A percentile compares a stretch with the other conserved stretches of the same genome.
Evolutionary conservation across 92 coral and sea anemone species (phyloP).

Genomic region (Nematostella vectensis): DNA sequence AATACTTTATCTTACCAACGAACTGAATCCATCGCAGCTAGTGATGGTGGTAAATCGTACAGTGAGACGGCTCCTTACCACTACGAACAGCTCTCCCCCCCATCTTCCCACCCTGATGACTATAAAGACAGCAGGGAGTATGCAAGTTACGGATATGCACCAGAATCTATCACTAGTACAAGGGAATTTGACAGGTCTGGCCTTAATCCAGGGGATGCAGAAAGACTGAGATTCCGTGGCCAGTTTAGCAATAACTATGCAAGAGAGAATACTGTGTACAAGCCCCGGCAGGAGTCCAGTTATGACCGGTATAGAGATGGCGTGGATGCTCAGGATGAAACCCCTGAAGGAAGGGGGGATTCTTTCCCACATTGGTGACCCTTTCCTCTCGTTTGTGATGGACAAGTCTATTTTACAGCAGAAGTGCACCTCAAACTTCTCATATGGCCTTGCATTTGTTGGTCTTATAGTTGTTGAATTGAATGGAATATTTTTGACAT

Average conservation of each 20-base stretch:
- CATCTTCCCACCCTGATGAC: slow-evolving; percentile 44
- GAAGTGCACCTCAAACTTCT: no score
- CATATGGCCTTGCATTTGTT: no score
- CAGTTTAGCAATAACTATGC: slow-evolving; percentile 27
- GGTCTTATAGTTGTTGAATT: no score
- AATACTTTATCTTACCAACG: neutral
- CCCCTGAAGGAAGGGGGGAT: neutral
- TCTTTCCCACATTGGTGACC: neutral
- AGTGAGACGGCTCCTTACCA: slow-evolving; percentile 28
- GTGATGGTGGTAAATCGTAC: neutral
- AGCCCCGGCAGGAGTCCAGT: neutral
- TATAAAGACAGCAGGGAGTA: slow-evolving; percentile 29
- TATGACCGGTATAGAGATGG: neutral
- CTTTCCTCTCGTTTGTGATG: no score
- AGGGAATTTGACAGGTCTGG: slow-evolving; percentile 24
- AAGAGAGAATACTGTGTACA: neutral
- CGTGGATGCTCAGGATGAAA: neutral
- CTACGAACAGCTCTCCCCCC: slow-evolving; percentile 80
- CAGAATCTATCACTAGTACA: slow-evolving; percentile 41
- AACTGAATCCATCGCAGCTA: neutral
- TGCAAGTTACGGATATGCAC: slow-evolving; percentile 42
- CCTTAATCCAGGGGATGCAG: slow-evolving; percentile 29
- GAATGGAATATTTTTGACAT: no score
- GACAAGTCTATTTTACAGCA: no score
- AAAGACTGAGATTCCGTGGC: slow-evolving; percentile 43